A percentile compares a stretch with the other conserved stretches of the same genome.
phyloP scores from a whole-genome alignment of 2,113 vertebrate species.

The Salvelinus namaycush region DNA sequence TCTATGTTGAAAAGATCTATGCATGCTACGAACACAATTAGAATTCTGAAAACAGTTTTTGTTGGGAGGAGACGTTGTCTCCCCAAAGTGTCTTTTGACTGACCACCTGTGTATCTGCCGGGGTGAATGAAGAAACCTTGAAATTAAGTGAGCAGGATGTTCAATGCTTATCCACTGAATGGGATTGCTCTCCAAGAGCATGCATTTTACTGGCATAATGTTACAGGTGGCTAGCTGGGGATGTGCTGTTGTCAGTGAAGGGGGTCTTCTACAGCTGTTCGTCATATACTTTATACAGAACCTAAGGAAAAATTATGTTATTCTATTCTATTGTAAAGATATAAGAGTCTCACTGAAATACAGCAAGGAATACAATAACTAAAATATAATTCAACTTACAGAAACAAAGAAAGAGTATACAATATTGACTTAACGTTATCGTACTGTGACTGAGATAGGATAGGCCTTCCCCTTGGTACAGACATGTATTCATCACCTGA shows the following conservation, averaged over 20 bases:
- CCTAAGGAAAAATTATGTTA: no score
- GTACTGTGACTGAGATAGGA: no score
- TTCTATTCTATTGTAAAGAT: no score
- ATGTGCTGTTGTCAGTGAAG: neutral
- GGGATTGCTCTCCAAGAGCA: neutral
- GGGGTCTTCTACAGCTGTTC: neutral
- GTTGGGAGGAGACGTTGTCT: neutral
- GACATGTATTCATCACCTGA: slow-evolving; percentile 12
- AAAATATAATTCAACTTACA: no score
- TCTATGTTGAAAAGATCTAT: neutral
- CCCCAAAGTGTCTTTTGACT: neutral
- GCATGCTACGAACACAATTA: neutral
- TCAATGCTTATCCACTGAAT: neutral
- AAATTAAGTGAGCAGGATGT: no score
- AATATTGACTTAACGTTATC: no score
- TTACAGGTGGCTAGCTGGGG: neutral
- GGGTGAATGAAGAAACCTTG: slow-evolving; percentile 1
- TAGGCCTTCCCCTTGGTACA: no score
- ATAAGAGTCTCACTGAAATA: no score
- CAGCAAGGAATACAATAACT: no score
- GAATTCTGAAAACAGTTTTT: neutral
- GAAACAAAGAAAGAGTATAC: no score
- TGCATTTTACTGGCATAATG: neutral
- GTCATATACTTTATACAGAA: neutral
- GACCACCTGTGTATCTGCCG: neutral